phyloP scores from a whole-genome alignment of 2,797 vertebrate genomes.

The Enteromius anoplus region DNA sequence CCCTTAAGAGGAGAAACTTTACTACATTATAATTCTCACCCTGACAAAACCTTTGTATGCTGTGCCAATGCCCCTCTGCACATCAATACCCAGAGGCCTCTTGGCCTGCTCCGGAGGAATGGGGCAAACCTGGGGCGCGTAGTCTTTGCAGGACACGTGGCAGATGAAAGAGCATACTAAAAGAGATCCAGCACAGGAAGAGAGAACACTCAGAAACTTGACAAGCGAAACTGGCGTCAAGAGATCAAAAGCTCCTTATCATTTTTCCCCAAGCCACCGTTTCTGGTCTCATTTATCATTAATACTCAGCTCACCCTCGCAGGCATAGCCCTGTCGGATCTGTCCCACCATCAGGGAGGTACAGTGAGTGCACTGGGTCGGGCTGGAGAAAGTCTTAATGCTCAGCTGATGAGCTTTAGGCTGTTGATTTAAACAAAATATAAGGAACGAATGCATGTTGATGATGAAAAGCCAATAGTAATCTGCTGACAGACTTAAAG shows the following conservation, averaged over 20 bases:
- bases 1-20: not conserved
- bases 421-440: constrained; percentile 70
- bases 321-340: constrained; percentile 92
- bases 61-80: constrained; percentile 94
- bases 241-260: not conserved
- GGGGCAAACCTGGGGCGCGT: constrained; percentile 92
- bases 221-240: not conserved
- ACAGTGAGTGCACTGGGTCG: constrained; percentile 95
- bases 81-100: constrained; percentile 93
- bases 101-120: constrained; percentile 94
- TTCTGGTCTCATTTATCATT: not conserved
- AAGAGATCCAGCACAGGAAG: not conserved
- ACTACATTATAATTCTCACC: constrained; percentile 73
- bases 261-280: not conserved
- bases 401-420: constrained; percentile 95
- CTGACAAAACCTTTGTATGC: constrained; percentile 96
- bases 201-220: not conserved
- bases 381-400: constrained; percentile 93
- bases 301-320: constrained; percentile 82
- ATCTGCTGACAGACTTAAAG: not conserved
- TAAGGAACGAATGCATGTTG: not conserved
- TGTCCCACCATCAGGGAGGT: constrained; percentile 97
- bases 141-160: constrained; percentile 93
- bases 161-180: constrained; percentile 96
- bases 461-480: not conserved